Conservation (phyloP, 2,888 invertebrate species). For the Crematogaster levior region DNA sequence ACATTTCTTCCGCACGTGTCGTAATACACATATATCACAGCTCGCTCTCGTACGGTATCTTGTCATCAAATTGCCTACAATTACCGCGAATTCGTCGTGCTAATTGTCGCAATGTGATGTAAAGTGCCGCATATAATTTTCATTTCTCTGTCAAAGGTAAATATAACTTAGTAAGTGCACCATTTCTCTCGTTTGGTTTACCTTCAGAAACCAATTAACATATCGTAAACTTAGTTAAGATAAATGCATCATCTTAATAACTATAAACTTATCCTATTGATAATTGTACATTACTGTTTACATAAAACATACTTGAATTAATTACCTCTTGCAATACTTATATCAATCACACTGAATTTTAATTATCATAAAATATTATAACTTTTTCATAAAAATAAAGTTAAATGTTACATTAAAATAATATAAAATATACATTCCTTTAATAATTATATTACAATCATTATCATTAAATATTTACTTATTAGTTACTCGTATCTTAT, state of each 20-base stretch:
- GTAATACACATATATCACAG: slow-evolving; percentile 23
- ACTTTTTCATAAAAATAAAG: not conserved
- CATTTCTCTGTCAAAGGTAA: not conserved
- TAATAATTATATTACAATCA: not conserved
- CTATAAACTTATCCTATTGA: not conserved
- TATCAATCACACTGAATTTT: not conserved
- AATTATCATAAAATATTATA: not conserved
- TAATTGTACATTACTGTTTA: not conserved
- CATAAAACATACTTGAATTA: too few species aligned
- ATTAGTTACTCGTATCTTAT: not conserved
- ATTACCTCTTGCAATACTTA: not conserved
- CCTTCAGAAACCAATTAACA: not conserved
- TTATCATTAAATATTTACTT: not conserved
- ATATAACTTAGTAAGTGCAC: not conserved
- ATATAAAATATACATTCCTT: not conserved
- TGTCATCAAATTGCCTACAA: slow-evolving; percentile 26
- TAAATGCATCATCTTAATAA: not conserved
- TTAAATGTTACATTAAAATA: not conserved
- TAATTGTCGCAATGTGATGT: not conserved
- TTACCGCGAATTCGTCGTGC: slow-evolving; percentile 33
- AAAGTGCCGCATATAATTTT: slow-evolving; percentile 1
- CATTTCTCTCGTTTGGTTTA: slow-evolving; percentile 1
- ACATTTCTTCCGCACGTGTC: slow-evolving; percentile 31
- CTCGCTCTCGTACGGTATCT: slow-evolving; percentile 8
- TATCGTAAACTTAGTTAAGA: not conserved